Conservation (phyloP, 1,140 invertebrate genomes). For the Pteromalus puparum region DNA sequence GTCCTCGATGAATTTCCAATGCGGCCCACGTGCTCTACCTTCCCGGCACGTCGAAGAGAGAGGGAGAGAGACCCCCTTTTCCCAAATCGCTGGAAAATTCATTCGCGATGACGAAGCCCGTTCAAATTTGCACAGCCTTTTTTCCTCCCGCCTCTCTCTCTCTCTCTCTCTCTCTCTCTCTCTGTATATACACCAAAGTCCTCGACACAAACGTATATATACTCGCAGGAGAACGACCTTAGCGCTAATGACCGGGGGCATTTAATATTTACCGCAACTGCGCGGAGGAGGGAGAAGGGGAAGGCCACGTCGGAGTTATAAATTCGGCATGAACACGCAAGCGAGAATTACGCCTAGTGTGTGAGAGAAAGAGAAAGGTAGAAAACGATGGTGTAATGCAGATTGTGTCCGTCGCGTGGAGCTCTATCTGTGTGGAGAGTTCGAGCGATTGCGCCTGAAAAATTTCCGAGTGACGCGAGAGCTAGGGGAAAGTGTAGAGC, state of each 20-base stretch:
- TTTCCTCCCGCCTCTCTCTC: neutral
- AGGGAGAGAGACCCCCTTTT: neutral
- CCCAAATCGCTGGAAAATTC: slow-evolving; percentile 14
- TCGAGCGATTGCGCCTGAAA: slow-evolving; percentile 3
- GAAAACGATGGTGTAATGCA: neutral
- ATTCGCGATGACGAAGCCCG: neutral
- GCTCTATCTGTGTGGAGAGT: neutral
- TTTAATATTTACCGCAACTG: slow-evolving; percentile 29
- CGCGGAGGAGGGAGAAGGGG: too few relatives aligned
- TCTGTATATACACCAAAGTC: neutral
- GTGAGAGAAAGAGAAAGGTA: neutral
- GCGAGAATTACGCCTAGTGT: neutral
- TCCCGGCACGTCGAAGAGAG: neutral
- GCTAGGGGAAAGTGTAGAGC: too few relatives aligned
- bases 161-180: too few relatives aligned
- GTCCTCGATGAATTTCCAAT: slow-evolving; percentile 48
- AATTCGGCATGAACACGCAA: slow-evolving; percentile 22
- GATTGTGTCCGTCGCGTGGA: neutral
- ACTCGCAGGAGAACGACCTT: neutral
- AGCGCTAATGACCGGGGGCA: neutral
- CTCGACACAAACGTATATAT: too few relatives aligned
- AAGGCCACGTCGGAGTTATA: neutral
- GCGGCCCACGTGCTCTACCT: neutral
- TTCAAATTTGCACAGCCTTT: slow-evolving; percentile 15
- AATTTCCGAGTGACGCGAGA: neutral